Percentiles rank a stretch among this genome's conserved stretches.
phyloP scores from a whole-genome alignment of 2,113 vertebrate genomes.

The Paracanthobrama guichenoti region DNA sequence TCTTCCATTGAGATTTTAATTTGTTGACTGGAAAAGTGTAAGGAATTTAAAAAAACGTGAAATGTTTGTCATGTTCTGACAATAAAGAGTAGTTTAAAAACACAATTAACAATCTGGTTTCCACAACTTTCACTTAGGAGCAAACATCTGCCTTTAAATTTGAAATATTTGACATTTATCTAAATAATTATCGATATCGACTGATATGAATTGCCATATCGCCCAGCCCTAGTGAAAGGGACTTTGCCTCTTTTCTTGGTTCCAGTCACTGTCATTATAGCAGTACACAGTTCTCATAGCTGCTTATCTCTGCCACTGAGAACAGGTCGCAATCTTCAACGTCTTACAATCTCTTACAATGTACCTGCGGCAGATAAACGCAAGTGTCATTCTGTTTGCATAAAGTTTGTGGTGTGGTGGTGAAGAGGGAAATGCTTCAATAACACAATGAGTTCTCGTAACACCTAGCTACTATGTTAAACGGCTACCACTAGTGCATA shows the following conservation, averaged over 20 bases:
- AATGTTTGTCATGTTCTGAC: too few species aligned
- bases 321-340: background rate
- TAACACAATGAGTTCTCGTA: background rate
- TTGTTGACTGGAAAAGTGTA: too few species aligned
- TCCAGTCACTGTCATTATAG: background rate
- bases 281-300: background rate
- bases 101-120: too few species aligned
- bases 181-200: too few species aligned
- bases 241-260: background rate
- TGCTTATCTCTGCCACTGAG: background rate
- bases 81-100: too few species aligned
- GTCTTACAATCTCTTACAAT: background rate
- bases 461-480: background rate
- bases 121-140: too few species aligned
- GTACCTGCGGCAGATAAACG: background rate
- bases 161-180: too few species aligned
- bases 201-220: too few species aligned
- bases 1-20: too few species aligned
- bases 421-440: background rate
- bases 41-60: too few species aligned
- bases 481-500: background rate
- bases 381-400: background rate
- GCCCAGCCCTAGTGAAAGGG: too few species aligned
- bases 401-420: background rate
- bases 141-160: too few species aligned